Percentiles rank a stretch among this genome's conserved stretches.
Conservation (phyloP, 2,888 invertebrate species). For the Zygothrica quintamaculata region DNA sequence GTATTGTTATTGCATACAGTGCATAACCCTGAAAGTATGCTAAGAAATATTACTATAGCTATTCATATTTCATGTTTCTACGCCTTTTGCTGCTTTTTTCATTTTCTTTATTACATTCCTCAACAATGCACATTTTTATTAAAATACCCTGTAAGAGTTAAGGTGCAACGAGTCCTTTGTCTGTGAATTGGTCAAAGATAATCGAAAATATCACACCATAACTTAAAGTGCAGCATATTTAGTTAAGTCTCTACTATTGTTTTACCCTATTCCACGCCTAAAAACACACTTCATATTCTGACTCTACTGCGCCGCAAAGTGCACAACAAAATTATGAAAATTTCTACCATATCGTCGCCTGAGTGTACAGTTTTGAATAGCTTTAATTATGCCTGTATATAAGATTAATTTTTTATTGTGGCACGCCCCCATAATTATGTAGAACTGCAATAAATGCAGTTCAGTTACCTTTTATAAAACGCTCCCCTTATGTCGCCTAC, state of each 20-base stretch:
- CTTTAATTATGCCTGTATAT: slow-evolving; percentile 22
- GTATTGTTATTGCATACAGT: slow-evolving; percentile 28
- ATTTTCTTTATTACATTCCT: not conserved
- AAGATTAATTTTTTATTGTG: slow-evolving; percentile 8
- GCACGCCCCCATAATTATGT: slow-evolving; percentile 44
- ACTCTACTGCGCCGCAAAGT: slow-evolving; percentile 12
- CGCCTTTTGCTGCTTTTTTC: not conserved
- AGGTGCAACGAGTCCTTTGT: no score
- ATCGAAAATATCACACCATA: no score
- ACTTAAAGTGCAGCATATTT: not conserved
- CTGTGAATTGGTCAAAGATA: no score
- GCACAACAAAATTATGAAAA: slow-evolving; percentile 15
- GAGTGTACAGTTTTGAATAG: not conserved
- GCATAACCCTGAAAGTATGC: slow-evolving; percentile 45
- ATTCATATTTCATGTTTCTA: no score
- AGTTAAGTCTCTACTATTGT: not conserved
- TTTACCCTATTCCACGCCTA: not conserved
- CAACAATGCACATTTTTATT: no score
- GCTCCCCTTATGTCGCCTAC: no score
- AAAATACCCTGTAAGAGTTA: no score
- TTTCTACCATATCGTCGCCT: not conserved
- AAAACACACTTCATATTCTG: not conserved
- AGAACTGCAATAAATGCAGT: slow-evolving; percentile 42
- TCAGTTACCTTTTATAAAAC: slow-evolving; percentile 51
- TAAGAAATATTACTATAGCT: slow-evolving; percentile 21